Evolutionary conservation across 2,888 invertebrate species (phyloP).

Genomic region (Alsophila aescularia): DNA sequence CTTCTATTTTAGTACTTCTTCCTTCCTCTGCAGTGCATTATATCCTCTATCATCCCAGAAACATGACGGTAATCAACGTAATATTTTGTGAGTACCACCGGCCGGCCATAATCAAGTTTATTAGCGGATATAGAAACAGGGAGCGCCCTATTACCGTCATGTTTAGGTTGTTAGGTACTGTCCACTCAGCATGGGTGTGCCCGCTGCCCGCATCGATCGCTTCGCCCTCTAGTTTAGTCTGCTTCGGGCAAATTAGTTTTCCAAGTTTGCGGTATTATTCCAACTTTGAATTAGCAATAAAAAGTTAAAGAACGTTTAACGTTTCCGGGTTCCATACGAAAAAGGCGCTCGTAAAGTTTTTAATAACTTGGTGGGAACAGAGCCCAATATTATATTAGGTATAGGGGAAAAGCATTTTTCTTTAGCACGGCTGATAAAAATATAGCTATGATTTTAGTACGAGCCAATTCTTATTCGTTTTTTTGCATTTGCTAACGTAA

Average conservation of each 20-base stretch:
- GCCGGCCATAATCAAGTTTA: slow-evolving; percentile 62
- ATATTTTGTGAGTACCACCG: slow-evolving; percentile 35
- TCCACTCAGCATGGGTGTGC: slow-evolving; percentile 61
- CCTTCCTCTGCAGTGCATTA: slow-evolving; percentile 5
- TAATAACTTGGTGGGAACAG: slow-evolving; percentile 17
- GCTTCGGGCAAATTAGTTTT: slow-evolving; percentile 18
- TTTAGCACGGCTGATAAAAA: slow-evolving; percentile 6
- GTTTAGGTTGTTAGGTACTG: slow-evolving; percentile 46
- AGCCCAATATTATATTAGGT: slow-evolving; percentile 19
- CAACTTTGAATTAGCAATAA: slow-evolving; percentile 26
- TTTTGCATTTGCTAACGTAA: background rate
- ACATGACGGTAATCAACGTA: slow-evolving; percentile 22
- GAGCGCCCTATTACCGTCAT: slow-evolving; percentile 63
- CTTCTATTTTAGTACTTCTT: background rate
- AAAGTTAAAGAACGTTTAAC: slow-evolving; percentile 24
- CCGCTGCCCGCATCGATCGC: slow-evolving; percentile 59
- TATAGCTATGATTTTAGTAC: background rate
- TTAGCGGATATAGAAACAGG: slow-evolving; percentile 60
- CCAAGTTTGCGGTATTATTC: slow-evolving; percentile 19
- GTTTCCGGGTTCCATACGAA: slow-evolving; percentile 20
- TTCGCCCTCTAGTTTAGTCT: slow-evolving; percentile 39
- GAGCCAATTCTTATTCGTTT: background rate
- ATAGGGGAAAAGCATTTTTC: slow-evolving; percentile 12
- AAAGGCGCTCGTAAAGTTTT: slow-evolving; percentile 25
- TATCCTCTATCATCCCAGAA: slow-evolving; percentile 4